Evolutionary conservation across 1,140 invertebrate genomes (phyloP).

Genomic region (Leptopilina clavipes): DNA sequence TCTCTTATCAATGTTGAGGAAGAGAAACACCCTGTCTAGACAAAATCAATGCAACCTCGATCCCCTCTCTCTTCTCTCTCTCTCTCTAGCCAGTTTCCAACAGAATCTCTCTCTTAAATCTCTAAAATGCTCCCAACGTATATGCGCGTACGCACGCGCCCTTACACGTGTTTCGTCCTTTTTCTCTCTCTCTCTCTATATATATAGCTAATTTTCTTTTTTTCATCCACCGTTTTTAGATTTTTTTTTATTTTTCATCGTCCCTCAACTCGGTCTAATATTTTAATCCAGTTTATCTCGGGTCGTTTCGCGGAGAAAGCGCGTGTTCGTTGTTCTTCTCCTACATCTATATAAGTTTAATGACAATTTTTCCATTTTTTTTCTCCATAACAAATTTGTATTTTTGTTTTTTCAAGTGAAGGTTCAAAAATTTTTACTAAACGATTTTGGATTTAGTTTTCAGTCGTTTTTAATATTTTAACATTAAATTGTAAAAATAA

Average conservation of each 20-base stretch:
- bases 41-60: constrained; percentile 72
- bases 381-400: no score
- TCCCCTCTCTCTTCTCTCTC: constrained; percentile 45
- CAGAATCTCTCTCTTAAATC: constrained; percentile 34
- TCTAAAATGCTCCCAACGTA: constrained; percentile 29
- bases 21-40: constrained; percentile 67
- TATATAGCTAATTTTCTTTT: constrained; percentile 48
- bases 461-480: no score
- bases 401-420: no score
- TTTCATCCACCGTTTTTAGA: constrained; percentile 45
- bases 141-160: constrained; percentile 29
- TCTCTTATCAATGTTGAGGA: constrained; percentile 21
- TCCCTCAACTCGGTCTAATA: no score
- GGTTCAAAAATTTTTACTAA: no score
- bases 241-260: not conserved
- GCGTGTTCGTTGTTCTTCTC: no score
- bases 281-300: no score
- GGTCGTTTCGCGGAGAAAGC: no score
- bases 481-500: no score
- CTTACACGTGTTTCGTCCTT: constrained; percentile 23
- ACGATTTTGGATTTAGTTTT: no score
- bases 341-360: no score
- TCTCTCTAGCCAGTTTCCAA: constrained; percentile 19
- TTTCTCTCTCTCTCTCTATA: not conserved
- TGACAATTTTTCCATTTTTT: no score